Percentiles rank a stretch among this genome's conserved stretches.
These are phyloP conservation scores for Schizaphis graminum DNA, from an alignment of 2,888 invertebrate species.

Conservation along the genomic window DNA sequence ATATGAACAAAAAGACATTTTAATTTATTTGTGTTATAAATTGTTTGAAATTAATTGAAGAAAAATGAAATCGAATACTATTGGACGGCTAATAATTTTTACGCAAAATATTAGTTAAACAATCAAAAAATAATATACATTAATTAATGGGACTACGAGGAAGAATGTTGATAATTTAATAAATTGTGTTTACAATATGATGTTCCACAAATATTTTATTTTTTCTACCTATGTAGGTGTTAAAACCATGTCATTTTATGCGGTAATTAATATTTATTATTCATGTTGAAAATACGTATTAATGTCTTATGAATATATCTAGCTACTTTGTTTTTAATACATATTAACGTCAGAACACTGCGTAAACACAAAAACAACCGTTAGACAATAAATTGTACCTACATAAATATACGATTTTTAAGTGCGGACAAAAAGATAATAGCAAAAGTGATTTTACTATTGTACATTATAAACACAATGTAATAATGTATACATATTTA, in stretches of 20 bases:
- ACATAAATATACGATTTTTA: neutral
- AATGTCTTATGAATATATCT: neutral
- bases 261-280: conserved; percentile 24
- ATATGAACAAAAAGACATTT: neutral
- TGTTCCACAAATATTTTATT: neutral
- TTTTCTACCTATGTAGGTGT: neutral
- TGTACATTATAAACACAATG: neutral
- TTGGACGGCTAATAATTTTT: neutral
- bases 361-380: conserved; percentile 25
- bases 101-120: neutral
- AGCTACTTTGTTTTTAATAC: neutral
- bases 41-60: neutral
- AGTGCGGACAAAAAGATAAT: neutral
- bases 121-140: neutral
- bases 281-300: neutral
- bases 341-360: neutral
- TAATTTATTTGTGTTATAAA: neutral
- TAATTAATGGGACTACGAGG: neutral
- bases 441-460: neutral
- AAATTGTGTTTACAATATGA: neutral
- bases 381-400: neutral
- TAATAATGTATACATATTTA: neutral
- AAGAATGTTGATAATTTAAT: neutral
- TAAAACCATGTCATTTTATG: conserved; percentile 21
- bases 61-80: neutral